Evolutionary conservation across 1,140 invertebrate species (phyloP).

Genomic region (Hyposmocoma kahamanoa): DNA sequence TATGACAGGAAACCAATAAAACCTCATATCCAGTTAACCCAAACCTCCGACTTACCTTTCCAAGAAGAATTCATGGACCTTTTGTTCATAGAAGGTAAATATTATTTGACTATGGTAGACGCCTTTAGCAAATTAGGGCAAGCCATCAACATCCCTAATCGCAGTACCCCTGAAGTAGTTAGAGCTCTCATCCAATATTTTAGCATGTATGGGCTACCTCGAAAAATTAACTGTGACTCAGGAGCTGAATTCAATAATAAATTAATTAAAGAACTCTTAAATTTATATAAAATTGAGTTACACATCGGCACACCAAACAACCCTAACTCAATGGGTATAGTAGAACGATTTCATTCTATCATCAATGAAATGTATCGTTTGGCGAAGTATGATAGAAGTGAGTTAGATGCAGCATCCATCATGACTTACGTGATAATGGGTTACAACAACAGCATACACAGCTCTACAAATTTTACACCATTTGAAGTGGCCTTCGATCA

Average conservation of each 20-base stretch:
- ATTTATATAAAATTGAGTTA: slow-evolving; percentile 18
- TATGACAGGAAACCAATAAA: slow-evolving; percentile 27
- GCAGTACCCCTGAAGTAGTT: slow-evolving; percentile 23
- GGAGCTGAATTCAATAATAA: too few species aligned
- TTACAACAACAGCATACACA: slow-evolving; percentile 17
- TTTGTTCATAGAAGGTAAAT: too few species aligned
- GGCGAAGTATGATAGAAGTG: slow-evolving; percentile 19
- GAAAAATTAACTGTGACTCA: too few species aligned
- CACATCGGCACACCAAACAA: slow-evolving; percentile 23
- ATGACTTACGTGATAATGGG: slow-evolving; percentile 20
- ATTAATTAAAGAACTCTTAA: slow-evolving; percentile 15
- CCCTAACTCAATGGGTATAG: slow-evolving; percentile 20
- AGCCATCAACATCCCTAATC: slow-evolving; percentile 19
- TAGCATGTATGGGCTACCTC: slow-evolving; percentile 1
- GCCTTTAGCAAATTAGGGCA: slow-evolving; percentile 32
- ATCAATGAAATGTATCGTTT: slow-evolving; percentile 24
- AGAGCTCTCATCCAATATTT: slow-evolving; percentile 12
- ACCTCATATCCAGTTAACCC: slow-evolving; percentile 23
- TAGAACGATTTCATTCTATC: slow-evolving; percentile 25
- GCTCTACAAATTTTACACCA: slow-evolving; percentile 13
- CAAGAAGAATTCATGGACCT: too few species aligned
- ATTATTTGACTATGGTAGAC: slow-evolving; percentile 25
- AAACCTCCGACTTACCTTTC: too few species aligned
- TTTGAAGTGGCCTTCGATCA: slow-evolving; percentile 20
- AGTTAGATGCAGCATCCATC: slow-evolving; percentile 14